Percentiles rank a stretch among this genome's conserved stretches.
Evolutionary conservation across 2,113 vertebrate species (phyloP).

Genomic region (Gymnorhina tibicen): DNA sequence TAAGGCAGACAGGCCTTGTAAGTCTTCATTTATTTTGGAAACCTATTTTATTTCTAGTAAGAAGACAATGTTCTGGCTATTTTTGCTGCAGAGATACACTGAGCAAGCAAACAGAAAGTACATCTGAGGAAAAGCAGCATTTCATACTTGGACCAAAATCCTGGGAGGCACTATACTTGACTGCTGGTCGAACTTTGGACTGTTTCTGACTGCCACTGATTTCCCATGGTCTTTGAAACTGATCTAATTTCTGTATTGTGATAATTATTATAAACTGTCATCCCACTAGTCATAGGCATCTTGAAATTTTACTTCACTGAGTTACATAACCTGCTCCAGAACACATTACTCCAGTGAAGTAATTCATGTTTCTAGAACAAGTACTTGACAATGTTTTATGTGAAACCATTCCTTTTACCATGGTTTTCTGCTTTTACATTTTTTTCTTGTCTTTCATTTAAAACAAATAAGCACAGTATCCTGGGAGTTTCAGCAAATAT

Average conservation of each 20-base stretch:
- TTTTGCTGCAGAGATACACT: not conserved
- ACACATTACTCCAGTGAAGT: not conserved
- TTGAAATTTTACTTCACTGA: not conserved
- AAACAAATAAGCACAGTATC: not conserved
- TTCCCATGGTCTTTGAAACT: not conserved
- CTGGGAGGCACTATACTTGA: not conserved
- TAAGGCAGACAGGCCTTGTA: not conserved
- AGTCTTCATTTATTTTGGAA: not conserved
- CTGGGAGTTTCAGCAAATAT: not conserved
- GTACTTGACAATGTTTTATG: not conserved
- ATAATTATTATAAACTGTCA: not conserved
- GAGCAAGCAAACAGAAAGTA: not conserved
- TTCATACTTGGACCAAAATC: not conserved
- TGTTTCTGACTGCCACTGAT: not conserved
- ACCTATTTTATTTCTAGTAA: not conserved
- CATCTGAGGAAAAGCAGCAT: not conserved
- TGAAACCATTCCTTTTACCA: not conserved
- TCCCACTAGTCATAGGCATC: not conserved
- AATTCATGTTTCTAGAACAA: not conserved
- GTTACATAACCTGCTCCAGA: not conserved
- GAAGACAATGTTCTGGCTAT: not conserved
- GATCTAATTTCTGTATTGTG: not conserved
- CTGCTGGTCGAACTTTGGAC: not conserved
- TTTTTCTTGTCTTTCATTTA: not conserved
- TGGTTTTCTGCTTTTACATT: not conserved